These are phyloP conservation scores for Cuniculus paca DNA, from an alignment of 2,797 vertebrate genomes.

Conservation along the genomic window DNA sequence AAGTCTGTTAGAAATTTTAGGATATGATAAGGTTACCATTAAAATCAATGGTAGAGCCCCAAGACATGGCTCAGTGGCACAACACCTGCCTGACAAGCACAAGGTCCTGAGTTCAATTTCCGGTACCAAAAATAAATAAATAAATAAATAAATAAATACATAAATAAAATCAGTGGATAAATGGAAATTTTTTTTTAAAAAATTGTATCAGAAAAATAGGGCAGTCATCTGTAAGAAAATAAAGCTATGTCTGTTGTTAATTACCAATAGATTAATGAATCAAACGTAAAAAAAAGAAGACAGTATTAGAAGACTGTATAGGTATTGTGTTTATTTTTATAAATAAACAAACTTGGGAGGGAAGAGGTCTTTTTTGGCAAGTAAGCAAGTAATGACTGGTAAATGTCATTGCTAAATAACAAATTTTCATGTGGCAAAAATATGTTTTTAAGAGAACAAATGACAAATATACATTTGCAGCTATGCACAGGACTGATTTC, in stretches of 20 bases:
- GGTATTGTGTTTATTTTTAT: not conserved
- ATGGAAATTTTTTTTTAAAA: constrained; percentile 4
- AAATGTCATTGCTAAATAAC: not conserved
- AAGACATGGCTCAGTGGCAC: not conserved
- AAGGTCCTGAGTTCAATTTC: not conserved
- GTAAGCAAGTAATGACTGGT: not conserved
- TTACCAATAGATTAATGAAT: not conserved
- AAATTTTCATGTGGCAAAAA: not conserved
- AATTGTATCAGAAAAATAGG: not conserved
- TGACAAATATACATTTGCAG: not conserved
- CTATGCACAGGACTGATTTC: not conserved
- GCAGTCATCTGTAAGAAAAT: not conserved
- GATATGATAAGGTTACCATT: not conserved
- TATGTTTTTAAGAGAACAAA: not conserved
- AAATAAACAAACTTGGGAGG: not conserved
- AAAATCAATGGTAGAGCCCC: no score
- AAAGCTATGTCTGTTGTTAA: constrained; percentile 11
- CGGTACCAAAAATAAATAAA: not conserved
- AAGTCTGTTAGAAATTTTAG: constrained; percentile 19
- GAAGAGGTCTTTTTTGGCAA: not conserved
- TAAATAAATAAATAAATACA: no score
- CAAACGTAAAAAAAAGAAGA: not conserved
- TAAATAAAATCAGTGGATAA: constrained; percentile 50
- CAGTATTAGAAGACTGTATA: not conserved
- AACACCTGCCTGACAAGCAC: not conserved